Conservation (phyloP, 2,888 invertebrate genomes). For the Odontocerum albicorne region DNA sequence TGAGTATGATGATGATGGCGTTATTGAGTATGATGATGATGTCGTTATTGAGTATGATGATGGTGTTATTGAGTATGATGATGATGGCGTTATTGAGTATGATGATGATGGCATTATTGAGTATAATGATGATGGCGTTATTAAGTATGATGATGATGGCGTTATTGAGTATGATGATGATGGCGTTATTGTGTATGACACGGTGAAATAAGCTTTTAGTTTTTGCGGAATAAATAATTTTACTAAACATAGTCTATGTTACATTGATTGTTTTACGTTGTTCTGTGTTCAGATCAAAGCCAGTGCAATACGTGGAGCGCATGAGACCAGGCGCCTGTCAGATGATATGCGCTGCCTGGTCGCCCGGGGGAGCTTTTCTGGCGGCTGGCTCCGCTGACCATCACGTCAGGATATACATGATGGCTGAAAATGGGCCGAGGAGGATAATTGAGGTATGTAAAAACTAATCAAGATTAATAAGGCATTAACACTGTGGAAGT, state of each 20-base stretch:
- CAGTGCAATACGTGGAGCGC: constrained; percentile 89
- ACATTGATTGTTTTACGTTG: background rate
- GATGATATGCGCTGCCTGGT: constrained; percentile 92
- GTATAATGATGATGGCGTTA: too few relatives aligned
- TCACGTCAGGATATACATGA: constrained; percentile 88
- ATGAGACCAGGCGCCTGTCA: constrained; percentile 92
- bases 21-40: too few relatives aligned
- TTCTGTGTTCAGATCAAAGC: constrained; percentile 66
- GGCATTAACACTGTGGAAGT: too few relatives aligned
- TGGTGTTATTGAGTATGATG: too few relatives aligned
- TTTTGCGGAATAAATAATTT: background rate
- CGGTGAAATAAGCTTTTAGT: background rate
- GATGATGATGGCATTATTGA: too few relatives aligned
- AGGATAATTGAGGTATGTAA: constrained; percentile 54
- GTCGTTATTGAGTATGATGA: too few relatives aligned
- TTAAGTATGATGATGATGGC: too few relatives aligned
- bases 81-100: too few relatives aligned
- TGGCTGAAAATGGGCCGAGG: constrained; percentile 78
- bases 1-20: too few relatives aligned
- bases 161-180: too few relatives aligned
- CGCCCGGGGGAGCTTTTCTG: constrained; percentile 85
- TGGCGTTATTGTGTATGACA: too few relatives aligned
- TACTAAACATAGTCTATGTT: background rate
- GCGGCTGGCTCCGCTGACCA: constrained; percentile 96
- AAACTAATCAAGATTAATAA: too few relatives aligned